These are phyloP conservation scores for Pseudorhombus dupliciocellatus DNA, from an alignment of 2,113 vertebrate species.

Conservation along the genomic window DNA sequence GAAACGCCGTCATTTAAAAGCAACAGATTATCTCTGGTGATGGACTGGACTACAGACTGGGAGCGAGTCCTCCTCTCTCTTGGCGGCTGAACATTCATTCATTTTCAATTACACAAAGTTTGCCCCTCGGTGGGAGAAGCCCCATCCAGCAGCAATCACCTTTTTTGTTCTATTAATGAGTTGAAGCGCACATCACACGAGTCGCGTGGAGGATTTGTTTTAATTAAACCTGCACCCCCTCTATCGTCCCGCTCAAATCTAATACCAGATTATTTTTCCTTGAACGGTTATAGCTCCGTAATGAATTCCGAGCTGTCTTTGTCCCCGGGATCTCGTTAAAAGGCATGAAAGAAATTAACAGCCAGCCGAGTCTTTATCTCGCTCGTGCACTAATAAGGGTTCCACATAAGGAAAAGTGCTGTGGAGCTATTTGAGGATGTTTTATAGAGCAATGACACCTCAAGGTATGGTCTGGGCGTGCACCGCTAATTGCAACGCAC, in stretches of 20 bases:
- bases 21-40: conserved; percentile 52
- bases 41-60: conserved; percentile 39
- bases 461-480: conserved; percentile 61
- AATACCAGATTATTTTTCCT: conserved; percentile 53
- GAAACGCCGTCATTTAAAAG: conserved; percentile 24
- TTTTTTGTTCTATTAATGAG: conserved; percentile 10
- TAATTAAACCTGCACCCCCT: conserved; percentile 61
- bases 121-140: conserved; percentile 10
- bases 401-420: conserved; percentile 50
- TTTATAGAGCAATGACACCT: conserved; percentile 71
- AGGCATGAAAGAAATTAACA: conserved; percentile 67
- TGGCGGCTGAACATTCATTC: background rate
- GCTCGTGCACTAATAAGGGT: conserved; percentile 52
- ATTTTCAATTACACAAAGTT: conserved; percentile 28
- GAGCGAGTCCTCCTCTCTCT: background rate
- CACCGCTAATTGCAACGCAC: conserved; percentile 55
- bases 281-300: conserved; percentile 50
- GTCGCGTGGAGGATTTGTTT: conserved; percentile 57
- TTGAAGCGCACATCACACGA: conserved; percentile 24
- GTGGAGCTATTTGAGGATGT: conserved; percentile 69
- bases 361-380: conserved; percentile 63
- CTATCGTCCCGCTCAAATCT: conserved; percentile 48
- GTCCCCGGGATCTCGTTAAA: conserved; percentile 62
- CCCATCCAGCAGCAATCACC: background rate
- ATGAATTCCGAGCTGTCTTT: conserved; percentile 46